Base-by-base conservation (phyloP, 2,113 vertebrate species). In the human (Homo sapiens) region DNA sequence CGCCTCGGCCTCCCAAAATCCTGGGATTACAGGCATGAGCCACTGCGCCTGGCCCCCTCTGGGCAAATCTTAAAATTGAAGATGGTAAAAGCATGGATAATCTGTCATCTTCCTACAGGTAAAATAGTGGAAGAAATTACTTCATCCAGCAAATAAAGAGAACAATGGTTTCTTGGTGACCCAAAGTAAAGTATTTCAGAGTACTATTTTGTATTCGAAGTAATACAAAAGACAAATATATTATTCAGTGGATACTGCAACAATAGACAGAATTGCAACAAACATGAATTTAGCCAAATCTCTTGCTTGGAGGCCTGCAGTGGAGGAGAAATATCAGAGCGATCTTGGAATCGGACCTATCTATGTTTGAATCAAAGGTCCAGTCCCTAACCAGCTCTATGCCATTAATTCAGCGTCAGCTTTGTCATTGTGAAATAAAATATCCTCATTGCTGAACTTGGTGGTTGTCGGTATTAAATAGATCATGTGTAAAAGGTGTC, bases 391-490 rank as follows among this genome's bases (percentile, higher is more conserved):
- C 16, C 57, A 89, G 1, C 35, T 80, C 73, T 61, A 7, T 55
- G 30, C 23, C 40, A n/a, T 10, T 50, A 92, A 27, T 18, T 79
- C n/a, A 57, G 12, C 30, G 78, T 85, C 64, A 52, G 27, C 79
- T 96, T 94, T 72, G 14, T 87, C 81, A 68, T 35, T 87, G 16
- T 87, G 70, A 61, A 95, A 70, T 88, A 72, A 45, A 76, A 43
- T 76, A 35, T 48, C 22, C 32, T 96, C 38, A 23, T 32, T 91
- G 82, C 61, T 48, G 30, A 79, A 64, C 32, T 76, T 85, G 12
- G 38, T 52, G 68, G 57, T 66, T 85, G 11, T 75, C 25, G 32
- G n/a, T 50, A 50, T 87, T 75, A 89, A 79, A 12, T 59, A 86
- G 22, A 78, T 72, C 45, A 45, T 35, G 14, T 89, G 32, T 88